Evolutionary conservation across 2,113 vertebrate species (phyloP).

Genomic region (Lynx canadensis): DNA sequence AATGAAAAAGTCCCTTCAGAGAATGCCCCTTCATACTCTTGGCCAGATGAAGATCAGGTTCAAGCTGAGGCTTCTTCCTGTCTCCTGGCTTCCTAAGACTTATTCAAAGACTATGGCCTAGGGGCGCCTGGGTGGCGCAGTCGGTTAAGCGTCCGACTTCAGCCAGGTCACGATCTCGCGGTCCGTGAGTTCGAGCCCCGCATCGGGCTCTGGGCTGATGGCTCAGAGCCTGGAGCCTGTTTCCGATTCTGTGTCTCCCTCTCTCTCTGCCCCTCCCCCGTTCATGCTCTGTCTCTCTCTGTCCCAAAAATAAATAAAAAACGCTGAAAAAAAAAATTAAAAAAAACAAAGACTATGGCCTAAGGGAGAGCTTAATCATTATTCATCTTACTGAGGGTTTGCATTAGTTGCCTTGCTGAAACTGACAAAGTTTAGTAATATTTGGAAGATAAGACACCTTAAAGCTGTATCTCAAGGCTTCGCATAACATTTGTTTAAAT

Average conservation of each 20-base stretch:
- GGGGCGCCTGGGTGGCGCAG: no score
- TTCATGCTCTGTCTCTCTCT: no score
- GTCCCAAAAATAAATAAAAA: no score
- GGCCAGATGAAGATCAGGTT: background rate
- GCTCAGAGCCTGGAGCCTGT: no score
- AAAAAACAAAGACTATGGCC: background rate
- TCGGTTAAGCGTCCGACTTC: no score
- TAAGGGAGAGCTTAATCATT: background rate
- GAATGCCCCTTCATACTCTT: background rate
- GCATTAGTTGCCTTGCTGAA: background rate
- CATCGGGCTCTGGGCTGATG: no score
- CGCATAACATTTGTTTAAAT: background rate
- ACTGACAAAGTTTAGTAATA: background rate
- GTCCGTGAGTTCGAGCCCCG: no score
- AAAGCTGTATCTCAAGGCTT: background rate
- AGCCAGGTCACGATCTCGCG: no score
- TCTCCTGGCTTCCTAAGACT: background rate
- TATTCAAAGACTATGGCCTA: background rate
- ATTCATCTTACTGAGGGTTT: background rate
- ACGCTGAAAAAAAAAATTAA: no score
- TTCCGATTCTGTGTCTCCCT: no score
- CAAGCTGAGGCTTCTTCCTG: fast-evolving
- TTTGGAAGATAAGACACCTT: background rate
- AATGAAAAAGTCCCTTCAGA: background rate
- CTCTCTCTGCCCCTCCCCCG: no score